Base-by-base conservation (phyloP, 2,888 invertebrate genomes). In the Temnothorax ravouxi region DNA sequence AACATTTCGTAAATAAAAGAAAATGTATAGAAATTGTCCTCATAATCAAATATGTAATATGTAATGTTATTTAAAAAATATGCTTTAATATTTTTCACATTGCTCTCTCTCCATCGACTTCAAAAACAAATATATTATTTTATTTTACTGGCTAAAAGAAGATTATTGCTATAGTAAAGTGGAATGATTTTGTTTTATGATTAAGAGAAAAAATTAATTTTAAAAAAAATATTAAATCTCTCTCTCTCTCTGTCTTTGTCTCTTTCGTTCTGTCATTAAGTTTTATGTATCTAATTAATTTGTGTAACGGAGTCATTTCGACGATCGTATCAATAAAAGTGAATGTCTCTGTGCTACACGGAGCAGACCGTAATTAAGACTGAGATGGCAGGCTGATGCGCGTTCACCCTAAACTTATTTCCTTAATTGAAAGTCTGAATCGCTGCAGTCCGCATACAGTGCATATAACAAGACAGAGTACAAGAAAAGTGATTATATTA, bases 401-500 rank as follows among this genome's bases (percentile, higher is more conserved):
- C 76, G 61, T 74, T 80, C 80, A 66, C 72, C 85, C 86, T 84
- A 83, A 91, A 91, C 91, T 88, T 88, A 92, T 91, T 89, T 89
- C 85, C 87, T 86, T 92, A 92, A 92, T 91, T 88, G 91, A 91
- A 91, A 87, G 87, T 79, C 72, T 84, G 75, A 44, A 87, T 69
- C 84, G 54, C 83, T 76, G 59, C 71, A 79, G 44, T 47, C 38
- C 64, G 69, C n/a, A 38, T 77, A 41, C 44, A 71, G 56, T 54
- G 56, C n/a, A 29, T 29, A 25, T 9, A 50, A 21, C 9, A 34
- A 64, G 25, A 54, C n/a, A 34, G 54, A 44, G 11, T 34, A 21
- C 18, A 38, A 72, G 59, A 79, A 38, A 79, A 79, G 21, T 21
- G 13, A 61, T 61, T 59, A 18, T 50, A 72, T 6, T 79, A 71